Evolutionary conservation across 1,140 invertebrate genomes (phyloP).

Genomic region (Cydia pomonella): DNA sequence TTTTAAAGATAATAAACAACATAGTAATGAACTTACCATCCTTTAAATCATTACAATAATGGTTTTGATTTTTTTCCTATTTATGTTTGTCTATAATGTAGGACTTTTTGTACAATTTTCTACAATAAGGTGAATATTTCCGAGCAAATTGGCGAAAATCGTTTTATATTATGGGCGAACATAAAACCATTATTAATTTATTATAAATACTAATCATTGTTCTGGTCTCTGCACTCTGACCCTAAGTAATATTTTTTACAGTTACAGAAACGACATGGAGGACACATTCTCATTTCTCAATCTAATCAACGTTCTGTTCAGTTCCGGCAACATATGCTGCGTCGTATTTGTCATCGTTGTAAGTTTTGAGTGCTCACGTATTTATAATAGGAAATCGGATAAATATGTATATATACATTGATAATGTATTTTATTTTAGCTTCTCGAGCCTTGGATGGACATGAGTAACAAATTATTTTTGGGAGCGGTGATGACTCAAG

Average conservation of each 20-base stretch:
- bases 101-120: too few species aligned
- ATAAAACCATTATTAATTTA: too few species aligned
- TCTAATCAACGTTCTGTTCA: constrained; percentile 66
- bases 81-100: too few species aligned
- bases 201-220: too few species aligned
- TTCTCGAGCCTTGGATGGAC: constrained; percentile 65
- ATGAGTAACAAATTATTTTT: constrained; percentile 71
- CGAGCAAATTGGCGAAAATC: too few species aligned
- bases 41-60: too few species aligned
- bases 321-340: constrained; percentile 70
- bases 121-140: too few species aligned
- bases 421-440: constrained; percentile 45
- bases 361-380: constrained; percentile 30
- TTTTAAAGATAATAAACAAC: too few species aligned
- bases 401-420: neutral
- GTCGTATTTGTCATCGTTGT: constrained; percentile 70
- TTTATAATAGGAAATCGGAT: neutral
- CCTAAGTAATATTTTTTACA: constrained; percentile 49
- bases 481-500: constrained; percentile 63
- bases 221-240: too few species aligned
- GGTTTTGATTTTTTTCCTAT: too few species aligned
- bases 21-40: too few species aligned
- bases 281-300: constrained; percentile 65
- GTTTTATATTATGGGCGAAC: too few species aligned
- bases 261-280: constrained; percentile 67